Evolutionary conservation across 2,797 vertebrate genomes (phyloP), one percentile per base, ranked within the genome.

Genomic region (Cryptoprocta ferox): DNA sequence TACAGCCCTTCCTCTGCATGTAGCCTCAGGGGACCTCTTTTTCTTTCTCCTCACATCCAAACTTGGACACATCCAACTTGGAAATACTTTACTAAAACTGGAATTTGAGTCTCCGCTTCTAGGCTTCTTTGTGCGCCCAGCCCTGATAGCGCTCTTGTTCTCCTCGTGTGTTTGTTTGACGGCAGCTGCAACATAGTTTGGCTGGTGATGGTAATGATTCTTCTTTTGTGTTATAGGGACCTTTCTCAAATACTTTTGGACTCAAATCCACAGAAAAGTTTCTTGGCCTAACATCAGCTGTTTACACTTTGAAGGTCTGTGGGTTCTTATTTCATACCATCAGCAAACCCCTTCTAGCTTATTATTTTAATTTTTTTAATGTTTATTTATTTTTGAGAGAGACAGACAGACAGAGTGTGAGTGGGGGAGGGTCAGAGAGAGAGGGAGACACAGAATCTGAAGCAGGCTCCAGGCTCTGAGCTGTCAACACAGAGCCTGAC

Each of bases 41-140:
- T 86, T 53, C n/a, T 96, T 91, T 83, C 87, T 96, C 70, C 78
- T 65, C 21, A 89, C 79, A 87, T 73, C 94, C 94, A 89, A 96
- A 96, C 79, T 96, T 84, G 56, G 76, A 96, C 95, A 95, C 82
- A 81, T 19, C 50, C 91, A 86, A 93, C 73, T 97, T 93, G 61
- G 71, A 93, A 97, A 84, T 90, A 87, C 76, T 95, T 90, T 61
- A 63, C 89, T 63, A 84, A 95, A 94, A 96, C 56, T 81, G 82
- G 94, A 82, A 59, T 87, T 45, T 39, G n/a, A 84, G 28, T 68
- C 61, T 85, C 2, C 24, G 73, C 70, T 53, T 63, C 75, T 89
- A 4, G 0, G 39, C 30, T 63, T 48, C 12, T 61, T 18, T 80
- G 65, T 81, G 32, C 26, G 75, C 61, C n/a, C 24, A 48, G 11